Percentiles rank a stretch among this genome's conserved stretches.
Evolutionary conservation across 2,888 invertebrate species (phyloP).

Genomic region (Eupithecia insigniata): DNA sequence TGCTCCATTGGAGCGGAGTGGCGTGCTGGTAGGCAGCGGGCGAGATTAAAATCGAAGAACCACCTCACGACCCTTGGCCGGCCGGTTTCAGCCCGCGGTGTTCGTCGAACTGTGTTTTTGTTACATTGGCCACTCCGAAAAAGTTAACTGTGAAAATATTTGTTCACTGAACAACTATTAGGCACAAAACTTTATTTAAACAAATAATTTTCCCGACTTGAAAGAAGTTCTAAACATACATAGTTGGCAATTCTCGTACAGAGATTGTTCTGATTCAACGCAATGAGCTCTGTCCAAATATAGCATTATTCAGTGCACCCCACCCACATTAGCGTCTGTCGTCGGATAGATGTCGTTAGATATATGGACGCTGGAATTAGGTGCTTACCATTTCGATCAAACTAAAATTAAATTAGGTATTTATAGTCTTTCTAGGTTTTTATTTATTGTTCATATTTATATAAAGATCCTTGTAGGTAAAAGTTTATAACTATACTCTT

Average conservation of each 20-base stretch:
- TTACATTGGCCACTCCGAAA: constrained; percentile 31
- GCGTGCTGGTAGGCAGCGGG: constrained; percentile 60
- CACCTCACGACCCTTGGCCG: constrained; percentile 60
- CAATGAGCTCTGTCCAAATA: constrained; percentile 59
- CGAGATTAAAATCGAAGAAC: constrained; percentile 69
- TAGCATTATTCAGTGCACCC: constrained; percentile 60
- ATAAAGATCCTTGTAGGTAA: neutral
- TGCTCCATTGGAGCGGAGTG: constrained; percentile 74
- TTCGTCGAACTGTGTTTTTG: constrained; percentile 21
- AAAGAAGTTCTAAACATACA: neutral
- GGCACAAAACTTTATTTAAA: neutral
- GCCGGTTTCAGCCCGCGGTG: constrained; percentile 38
- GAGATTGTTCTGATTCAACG: constrained; percentile 55
- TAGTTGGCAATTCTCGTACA: constrained; percentile 49
- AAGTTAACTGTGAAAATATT: constrained; percentile 30
- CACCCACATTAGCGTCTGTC: constrained; percentile 47
- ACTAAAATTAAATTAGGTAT: constrained; percentile 19
- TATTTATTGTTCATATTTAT: neutral
- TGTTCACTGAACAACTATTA: constrained; percentile 19
- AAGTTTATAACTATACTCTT: neutral
- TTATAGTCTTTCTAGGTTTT: neutral
- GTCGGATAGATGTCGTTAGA: constrained; percentile 38
- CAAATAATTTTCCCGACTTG: neutral
- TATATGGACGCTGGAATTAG: constrained; percentile 44
- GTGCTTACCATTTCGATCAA: constrained; percentile 45